Evolutionary conservation across 2,113 vertebrate species (phyloP).

Genomic region (Xiphophorus maculatus): DNA sequence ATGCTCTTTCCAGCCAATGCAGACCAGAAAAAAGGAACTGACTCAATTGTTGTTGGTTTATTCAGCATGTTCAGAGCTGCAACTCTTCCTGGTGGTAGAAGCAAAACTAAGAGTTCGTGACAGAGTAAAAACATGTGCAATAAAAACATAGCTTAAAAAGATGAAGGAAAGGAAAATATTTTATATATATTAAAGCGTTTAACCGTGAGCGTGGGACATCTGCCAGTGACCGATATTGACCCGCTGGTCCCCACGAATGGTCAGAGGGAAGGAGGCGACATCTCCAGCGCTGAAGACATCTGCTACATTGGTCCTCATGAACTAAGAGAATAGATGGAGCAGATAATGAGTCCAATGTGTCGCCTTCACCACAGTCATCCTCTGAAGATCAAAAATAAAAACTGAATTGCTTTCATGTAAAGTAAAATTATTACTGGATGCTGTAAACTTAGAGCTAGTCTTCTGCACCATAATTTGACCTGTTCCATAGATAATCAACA

Average conservation of each 20-base stretch:
- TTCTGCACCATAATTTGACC: not conserved
- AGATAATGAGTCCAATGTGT: not conserved
- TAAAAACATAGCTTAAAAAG: not conserved
- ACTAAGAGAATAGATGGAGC: conserved; percentile 64
- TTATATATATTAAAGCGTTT: not conserved
- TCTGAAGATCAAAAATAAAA: not conserved
- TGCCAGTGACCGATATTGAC: conserved; percentile 87
- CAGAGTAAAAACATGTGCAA: not conserved
- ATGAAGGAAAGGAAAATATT: not conserved
- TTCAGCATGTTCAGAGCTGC: conserved; percentile 88
- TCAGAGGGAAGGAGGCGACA: conserved; percentile 85
- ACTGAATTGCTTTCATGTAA: not conserved
- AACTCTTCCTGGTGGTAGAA: conserved; percentile 75
- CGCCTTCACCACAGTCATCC: not conserved
- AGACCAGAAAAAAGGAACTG: conserved; percentile 90
- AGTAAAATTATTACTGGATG: not conserved
- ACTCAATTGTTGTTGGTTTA: conserved; percentile 72
- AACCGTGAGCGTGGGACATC: conserved; percentile 88
- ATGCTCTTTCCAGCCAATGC: conserved; percentile 83
- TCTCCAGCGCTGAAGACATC: conserved; percentile 87
- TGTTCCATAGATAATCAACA: not conserved
- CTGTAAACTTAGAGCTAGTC: not conserved
- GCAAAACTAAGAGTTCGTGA: not conserved
- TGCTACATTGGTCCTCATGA: conserved; percentile 84
- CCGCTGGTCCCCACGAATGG: conserved; percentile 63